Percentiles rank a stretch among this genome's conserved stretches.
These are phyloP conservation scores for Psittacara wagleri DNA, from an alignment of 2,113 vertebrate genomes.

Conservation along the genomic window DNA sequence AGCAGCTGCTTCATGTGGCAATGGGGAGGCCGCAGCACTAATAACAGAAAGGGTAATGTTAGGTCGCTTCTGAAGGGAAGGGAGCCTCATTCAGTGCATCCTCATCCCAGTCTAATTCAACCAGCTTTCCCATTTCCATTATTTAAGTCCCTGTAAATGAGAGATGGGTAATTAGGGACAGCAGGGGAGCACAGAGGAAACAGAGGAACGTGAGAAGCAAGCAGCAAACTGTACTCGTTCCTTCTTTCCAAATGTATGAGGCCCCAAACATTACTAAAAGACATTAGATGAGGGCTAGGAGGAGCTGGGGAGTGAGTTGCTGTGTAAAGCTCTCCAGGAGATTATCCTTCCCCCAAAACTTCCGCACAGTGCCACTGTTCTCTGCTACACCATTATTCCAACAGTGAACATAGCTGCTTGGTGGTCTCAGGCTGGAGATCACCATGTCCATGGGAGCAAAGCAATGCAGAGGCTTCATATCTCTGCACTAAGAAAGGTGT, in stretches of 20 bases:
- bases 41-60: not conserved
- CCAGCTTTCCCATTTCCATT: not conserved
- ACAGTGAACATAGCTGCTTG: not conserved
- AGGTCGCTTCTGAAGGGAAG: not conserved
- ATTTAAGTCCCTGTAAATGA: not conserved
- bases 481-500: not conserved
- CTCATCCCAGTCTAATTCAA: not conserved
- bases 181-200: not conserved
- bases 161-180: conserved; percentile 17
- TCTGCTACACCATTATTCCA: no score
- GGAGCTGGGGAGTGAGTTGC: not conserved
- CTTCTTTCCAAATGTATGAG: not conserved
- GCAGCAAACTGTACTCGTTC: not conserved
- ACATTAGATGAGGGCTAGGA: not conserved
- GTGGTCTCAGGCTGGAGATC: not conserved
- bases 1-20: not conserved
- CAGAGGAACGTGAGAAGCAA: not conserved
- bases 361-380: not conserved
- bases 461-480: not conserved
- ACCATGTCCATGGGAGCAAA: not conserved
- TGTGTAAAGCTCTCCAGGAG: not conserved
- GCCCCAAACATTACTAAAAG: conserved; percentile 29
- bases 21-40: not conserved
- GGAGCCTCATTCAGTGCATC: not conserved
- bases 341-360: not conserved